phyloP scores from a whole-genome alignment of 2,113 vertebrate species.

The Salvelinus namaycush region DNA sequence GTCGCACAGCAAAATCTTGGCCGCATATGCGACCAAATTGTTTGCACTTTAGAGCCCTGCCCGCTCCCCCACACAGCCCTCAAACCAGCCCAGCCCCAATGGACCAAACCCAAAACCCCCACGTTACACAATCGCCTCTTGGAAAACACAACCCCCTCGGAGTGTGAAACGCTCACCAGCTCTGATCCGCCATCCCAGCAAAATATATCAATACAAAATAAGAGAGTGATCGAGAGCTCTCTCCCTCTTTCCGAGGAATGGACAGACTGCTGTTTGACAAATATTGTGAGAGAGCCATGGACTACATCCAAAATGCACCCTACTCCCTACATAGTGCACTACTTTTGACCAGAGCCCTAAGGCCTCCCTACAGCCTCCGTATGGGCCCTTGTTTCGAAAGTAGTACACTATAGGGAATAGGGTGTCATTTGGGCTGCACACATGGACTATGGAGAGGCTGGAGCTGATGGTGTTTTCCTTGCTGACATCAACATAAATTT shows the following conservation, averaged over 20 bases:
- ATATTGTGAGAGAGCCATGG: constrained; percentile 68
- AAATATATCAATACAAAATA: constrained; percentile 56
- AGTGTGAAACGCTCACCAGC: constrained; percentile 66
- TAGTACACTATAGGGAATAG: no score
- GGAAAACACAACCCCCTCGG: constrained; percentile 65
- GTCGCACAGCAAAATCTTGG: no score
- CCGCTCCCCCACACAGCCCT: no score
- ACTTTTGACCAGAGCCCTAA: no score
- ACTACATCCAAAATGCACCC: no score
- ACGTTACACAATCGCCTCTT: constrained; percentile 61
- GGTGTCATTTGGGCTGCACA: no score
- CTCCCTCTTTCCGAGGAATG: constrained; percentile 40
- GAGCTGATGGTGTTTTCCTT: constrained; percentile 76
- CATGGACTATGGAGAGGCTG: constrained; percentile 17
- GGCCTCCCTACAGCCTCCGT: no score
- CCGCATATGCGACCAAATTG: no score
- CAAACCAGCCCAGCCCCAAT: no score
- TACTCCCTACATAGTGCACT: no score
- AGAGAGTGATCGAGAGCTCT: constrained; percentile 53
- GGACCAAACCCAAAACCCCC: neutral
- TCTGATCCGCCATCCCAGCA: constrained; percentile 53
- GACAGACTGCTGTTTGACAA: constrained; percentile 78
- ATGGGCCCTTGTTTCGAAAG: no score
- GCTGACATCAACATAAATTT: constrained; percentile 85
- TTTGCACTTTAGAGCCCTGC: no score